Percentiles rank a stretch among this genome's conserved stretches.
phyloP scores from a whole-genome alignment of 2,888 invertebrate species.

The Pteria penguin region DNA sequence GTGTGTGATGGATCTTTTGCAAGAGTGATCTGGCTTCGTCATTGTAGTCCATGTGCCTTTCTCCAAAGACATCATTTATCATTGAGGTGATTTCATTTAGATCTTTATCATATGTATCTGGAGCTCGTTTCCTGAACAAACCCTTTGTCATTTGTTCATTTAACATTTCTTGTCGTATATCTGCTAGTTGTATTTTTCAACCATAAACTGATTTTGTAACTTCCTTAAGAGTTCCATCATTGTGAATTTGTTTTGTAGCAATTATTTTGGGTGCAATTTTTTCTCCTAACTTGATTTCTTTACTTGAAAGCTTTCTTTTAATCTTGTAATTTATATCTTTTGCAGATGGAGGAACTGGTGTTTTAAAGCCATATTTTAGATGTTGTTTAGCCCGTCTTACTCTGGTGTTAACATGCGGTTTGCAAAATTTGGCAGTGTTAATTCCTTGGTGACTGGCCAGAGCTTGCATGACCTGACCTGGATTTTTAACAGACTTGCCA shows the following conservation, averaged over 20 bases:
- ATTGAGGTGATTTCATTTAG: no score
- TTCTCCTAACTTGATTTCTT: conserved; percentile 5
- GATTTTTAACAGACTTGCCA: neutral
- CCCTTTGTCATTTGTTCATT: neutral
- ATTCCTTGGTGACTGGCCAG: neutral
- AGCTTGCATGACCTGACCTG: neutral
- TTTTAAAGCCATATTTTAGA: neutral
- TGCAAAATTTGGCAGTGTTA: neutral
- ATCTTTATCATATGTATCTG: neutral
- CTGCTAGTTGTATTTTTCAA: conserved; percentile 1
- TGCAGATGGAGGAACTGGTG: conserved; percentile 3
- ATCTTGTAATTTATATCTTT: neutral
- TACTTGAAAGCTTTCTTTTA: neutral
- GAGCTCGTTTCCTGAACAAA: neutral
- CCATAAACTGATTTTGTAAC: neutral
- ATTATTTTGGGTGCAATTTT: conserved; percentile 3
- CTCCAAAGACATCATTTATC: no score
- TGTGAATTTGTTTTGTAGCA: neutral
- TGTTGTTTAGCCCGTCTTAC: neutral
- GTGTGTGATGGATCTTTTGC: no score
- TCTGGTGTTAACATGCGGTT: neutral
- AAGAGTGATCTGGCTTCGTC: no score
- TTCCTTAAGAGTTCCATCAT: neutral
- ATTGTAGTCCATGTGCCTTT: no score
- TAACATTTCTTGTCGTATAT: neutral